These are phyloP conservation scores for Carcina quercana DNA, from an alignment of 2,888 invertebrate genomes.

Conservation along the genomic window DNA sequence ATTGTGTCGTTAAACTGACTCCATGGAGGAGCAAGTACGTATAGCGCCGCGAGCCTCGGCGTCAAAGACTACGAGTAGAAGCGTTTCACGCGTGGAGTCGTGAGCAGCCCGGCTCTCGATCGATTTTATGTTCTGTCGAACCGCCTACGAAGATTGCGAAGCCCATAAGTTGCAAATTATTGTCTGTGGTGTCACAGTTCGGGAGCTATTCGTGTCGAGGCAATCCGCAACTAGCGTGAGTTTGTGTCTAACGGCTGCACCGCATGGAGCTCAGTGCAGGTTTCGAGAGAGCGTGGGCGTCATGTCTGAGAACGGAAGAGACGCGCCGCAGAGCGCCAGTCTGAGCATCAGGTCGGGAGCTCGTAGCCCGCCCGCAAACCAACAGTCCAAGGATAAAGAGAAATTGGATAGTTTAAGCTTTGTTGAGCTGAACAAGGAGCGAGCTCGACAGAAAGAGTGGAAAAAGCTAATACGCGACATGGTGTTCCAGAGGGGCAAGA, in stretches of 20 bases:
- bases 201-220: constrained; percentile 54
- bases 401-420: constrained; percentile 68
- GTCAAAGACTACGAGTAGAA: constrained; percentile 34
- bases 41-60: constrained; percentile 30
- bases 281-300: constrained; percentile 17
- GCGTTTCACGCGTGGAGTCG: constrained; percentile 40
- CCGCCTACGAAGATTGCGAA: constrained; percentile 46
- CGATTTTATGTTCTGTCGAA: constrained; percentile 53
- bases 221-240: constrained; percentile 48
- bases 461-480: constrained; percentile 74
- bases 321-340: constrained; percentile 44
- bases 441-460: constrained; percentile 69
- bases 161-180: constrained; percentile 52
- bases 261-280: constrained; percentile 39
- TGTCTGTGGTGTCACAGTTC: constrained; percentile 54
- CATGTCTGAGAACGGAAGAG: constrained; percentile 43
- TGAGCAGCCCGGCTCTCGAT: constrained; percentile 49
- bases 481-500: constrained; percentile 89
- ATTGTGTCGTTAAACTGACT: constrained; percentile 36
- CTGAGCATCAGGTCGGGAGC: constrained; percentile 31
- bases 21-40: constrained; percentile 66
- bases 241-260: constrained; percentile 38
- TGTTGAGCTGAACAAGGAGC: constrained; percentile 68
- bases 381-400: constrained; percentile 52
- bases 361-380: constrained; percentile 47